phyloP scores from a whole-genome alignment of 2,113 vertebrate genomes.

The Mirza zaza region DNA sequence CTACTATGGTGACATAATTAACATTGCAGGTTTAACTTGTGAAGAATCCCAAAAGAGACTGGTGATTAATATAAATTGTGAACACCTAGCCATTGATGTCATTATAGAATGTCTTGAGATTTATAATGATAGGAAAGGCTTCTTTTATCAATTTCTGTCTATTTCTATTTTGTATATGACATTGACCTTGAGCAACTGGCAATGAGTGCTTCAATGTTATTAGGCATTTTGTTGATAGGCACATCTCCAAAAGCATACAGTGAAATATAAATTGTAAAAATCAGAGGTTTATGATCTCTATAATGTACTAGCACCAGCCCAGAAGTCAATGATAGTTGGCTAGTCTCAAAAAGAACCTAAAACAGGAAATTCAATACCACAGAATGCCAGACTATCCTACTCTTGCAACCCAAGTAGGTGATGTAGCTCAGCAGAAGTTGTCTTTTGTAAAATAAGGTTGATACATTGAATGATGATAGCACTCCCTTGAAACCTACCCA shows the following conservation, averaged over 20 bases:
- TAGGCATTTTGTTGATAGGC: constrained; percentile 21
- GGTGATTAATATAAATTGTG: neutral
- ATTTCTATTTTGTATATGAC: neutral
- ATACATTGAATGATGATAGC: neutral
- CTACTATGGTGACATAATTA: neutral
- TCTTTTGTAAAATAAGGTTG: neutral
- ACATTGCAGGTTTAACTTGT: neutral
- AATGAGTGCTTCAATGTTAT: neutral
- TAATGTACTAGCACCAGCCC: neutral
- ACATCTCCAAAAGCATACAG: constrained; percentile 25
- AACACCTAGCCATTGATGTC: neutral
- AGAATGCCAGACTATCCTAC: neutral
- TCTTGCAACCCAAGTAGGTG: neutral
- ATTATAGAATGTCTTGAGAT: neutral
- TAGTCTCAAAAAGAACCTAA: neutral
- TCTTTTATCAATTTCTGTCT: constrained; percentile 25
- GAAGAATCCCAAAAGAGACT: neutral
- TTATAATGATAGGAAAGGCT: neutral
- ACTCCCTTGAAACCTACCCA: neutral
- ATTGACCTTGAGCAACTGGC: constrained; percentile 22
- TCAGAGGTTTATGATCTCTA: neutral
- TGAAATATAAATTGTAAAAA: constrained; percentile 17
- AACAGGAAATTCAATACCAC: neutral
- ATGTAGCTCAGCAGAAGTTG: neutral
- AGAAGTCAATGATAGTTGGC: neutral